These are phyloP conservation scores for Hippocampus abdominalis DNA, from an alignment of 2,113 vertebrate species.

Conservation along the genomic window DNA sequence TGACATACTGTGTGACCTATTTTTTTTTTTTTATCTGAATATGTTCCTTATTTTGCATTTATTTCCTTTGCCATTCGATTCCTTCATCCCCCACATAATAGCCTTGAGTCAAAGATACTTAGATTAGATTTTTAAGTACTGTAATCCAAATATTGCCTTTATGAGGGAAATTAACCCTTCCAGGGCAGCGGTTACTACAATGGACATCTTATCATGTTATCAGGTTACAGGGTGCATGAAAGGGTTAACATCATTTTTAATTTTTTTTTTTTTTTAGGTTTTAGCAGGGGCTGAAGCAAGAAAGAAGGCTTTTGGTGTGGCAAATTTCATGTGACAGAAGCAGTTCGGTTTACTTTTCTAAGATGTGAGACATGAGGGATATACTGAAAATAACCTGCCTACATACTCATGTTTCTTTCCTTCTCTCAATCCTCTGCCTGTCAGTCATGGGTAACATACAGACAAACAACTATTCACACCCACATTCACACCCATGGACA, in stretches of 20 bases:
- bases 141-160: background rate
- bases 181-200: no score
- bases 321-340: constrained; percentile 61
- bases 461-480: background rate
- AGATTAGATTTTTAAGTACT: background rate
- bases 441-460: background rate
- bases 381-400: constrained; percentile 62
- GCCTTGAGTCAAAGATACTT: background rate
- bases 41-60: constrained; percentile 28
- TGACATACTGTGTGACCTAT: constrained; percentile 45
- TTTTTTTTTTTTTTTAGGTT: constrained; percentile 32
- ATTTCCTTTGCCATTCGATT: background rate
- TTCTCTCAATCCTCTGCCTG: constrained; percentile 39
- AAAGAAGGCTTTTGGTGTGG: constrained; percentile 43
- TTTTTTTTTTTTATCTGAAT: constrained; percentile 24
- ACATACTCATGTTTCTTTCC: constrained; percentile 62
- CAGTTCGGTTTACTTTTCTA: constrained; percentile 59
- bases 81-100: background rate
- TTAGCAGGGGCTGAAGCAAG: constrained; percentile 11
- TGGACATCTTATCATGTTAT: no score
- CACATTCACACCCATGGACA: no score
- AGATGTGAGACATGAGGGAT: constrained; percentile 67
- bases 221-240: no score
- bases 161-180: no score
- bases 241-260: background rate